A percentile compares a stretch with the other conserved stretches of the same genome.
These are phyloP conservation scores for Odontocolon sp. DNA, from an alignment of 2,888 invertebrate species.

Conservation along the genomic window DNA sequence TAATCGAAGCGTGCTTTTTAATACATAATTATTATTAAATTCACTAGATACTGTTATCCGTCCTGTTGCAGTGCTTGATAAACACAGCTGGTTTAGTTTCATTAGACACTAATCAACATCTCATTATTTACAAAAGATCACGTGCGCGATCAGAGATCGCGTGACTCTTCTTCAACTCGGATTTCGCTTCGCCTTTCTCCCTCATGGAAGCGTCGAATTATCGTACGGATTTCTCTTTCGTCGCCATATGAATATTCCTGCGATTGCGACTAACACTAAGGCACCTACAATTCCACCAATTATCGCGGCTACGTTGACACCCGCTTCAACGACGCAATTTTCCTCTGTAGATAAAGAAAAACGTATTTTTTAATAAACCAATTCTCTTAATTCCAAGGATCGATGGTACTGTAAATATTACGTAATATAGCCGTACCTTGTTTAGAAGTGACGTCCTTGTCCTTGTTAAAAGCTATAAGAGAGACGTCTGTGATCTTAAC, in stretches of 20 bases:
- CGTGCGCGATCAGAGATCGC: conserved; percentile 2
- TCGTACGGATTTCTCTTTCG: conserved; percentile 47
- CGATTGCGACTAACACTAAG: conserved; percentile 42
- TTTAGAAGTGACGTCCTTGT: conserved; percentile 35
- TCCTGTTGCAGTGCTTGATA: not conserved
- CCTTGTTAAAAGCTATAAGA: conserved; percentile 66
- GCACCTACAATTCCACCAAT: conserved; percentile 61
- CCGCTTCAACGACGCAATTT: conserved; percentile 52
- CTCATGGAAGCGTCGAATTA: conserved; percentile 61
- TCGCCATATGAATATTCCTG: conserved; percentile 52
- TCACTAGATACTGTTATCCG: conserved; percentile 8
- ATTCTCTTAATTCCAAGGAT: not conserved
- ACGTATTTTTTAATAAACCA: not conserved
- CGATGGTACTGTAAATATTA: not conserved
- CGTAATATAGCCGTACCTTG: conserved; percentile 58
- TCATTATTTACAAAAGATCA: conserved; percentile 54
- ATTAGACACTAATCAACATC: conserved; percentile 28
- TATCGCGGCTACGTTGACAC: conserved; percentile 55
- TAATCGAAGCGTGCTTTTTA: too few species aligned
- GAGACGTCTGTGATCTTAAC: conserved; percentile 60
- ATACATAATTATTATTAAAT: conserved; percentile 35
- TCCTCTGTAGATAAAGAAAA: conserved; percentile 60
- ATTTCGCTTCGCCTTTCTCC: not conserved
- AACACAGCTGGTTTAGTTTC: not conserved
- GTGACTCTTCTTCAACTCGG: not conserved